Percentiles rank a stretch among this genome's conserved stretches.
These are phyloP conservation scores for Gryllus bimaculatus DNA, from an alignment of 1,140 invertebrate species.

Conservation along the genomic window DNA sequence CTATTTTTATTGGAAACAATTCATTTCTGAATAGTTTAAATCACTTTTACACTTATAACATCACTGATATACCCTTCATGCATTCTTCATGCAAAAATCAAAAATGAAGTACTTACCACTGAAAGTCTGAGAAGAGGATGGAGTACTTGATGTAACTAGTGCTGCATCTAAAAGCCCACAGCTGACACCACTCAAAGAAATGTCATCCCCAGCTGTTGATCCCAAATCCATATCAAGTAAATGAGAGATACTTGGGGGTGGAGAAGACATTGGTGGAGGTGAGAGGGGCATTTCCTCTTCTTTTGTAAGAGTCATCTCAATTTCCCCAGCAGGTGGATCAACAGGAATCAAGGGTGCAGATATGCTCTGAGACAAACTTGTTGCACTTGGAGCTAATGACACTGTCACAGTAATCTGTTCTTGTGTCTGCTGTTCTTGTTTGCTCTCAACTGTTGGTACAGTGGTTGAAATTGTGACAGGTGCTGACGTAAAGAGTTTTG, in stretches of 20 bases:
- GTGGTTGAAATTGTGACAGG: neutral
- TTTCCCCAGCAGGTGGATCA: neutral
- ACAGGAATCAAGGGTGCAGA: neutral
- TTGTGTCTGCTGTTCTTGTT: neutral
- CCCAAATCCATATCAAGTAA: conserved; percentile 28
- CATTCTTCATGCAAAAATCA: neutral
- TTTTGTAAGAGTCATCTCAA: neutral
- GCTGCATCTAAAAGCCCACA: conserved; percentile 21
- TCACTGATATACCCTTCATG: no score
- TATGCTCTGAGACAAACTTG: neutral
- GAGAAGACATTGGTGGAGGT: neutral
- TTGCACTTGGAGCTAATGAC: neutral
- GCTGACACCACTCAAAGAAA: conserved; percentile 21
- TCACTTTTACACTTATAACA: no score
- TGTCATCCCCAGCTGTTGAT: neutral
- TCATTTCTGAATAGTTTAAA: no score
- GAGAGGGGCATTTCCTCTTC: neutral
- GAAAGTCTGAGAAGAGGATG: conserved; percentile 13
- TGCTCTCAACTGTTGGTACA: neutral
- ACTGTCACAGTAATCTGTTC: neutral
- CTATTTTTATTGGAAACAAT: no score
- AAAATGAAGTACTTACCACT: neutral
- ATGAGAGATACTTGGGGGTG: conserved; percentile 29
- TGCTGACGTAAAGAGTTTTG: neutral
- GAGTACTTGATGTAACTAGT: neutral